Conservation (phyloP, 2,888 invertebrate genomes). For the Isotomurus palustris region DNA sequence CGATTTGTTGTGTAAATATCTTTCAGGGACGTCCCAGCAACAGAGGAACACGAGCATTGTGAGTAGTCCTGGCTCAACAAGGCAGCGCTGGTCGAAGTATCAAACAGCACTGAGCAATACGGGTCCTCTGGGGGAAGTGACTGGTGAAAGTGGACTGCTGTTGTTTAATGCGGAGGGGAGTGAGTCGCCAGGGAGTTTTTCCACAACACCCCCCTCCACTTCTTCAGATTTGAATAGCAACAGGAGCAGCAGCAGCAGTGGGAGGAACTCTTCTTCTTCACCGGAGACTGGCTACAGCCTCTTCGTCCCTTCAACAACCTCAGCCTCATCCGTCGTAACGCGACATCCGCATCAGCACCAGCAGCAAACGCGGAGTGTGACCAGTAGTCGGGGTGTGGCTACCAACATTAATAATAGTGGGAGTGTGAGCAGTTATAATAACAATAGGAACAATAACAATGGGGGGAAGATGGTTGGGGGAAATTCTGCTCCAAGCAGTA, state of each 20-base stretch:
- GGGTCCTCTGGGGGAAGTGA: conserved; percentile 3
- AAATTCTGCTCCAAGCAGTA: too few relatives aligned
- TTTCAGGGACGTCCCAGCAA: neutral
- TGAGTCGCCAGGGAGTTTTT: neutral
- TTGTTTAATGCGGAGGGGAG: too few relatives aligned
- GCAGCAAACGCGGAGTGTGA: too few relatives aligned
- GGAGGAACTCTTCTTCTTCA: neutral
- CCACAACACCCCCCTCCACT: conserved; percentile 1
- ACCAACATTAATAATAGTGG: neutral
- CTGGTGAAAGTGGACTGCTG: too few relatives aligned
- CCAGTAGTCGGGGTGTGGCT: neutral
- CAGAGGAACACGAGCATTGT: too few relatives aligned
- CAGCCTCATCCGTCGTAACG: too few relatives aligned
- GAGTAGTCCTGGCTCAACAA: neutral
- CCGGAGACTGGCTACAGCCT: too few relatives aligned
- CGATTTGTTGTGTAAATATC: too few relatives aligned
- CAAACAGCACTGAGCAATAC: conserved; percentile 28
- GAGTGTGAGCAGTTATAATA: neutral
- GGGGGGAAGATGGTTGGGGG: too few relatives aligned
- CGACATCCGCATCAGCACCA: too few relatives aligned
- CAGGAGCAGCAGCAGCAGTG: neutral
- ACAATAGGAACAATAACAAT: too few relatives aligned
- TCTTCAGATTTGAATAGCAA: neutral
- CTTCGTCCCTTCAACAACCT: too few relatives aligned
- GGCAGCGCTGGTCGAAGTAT: conserved; percentile 19